Evolutionary conservation across 2,888 invertebrate genomes (phyloP), one percentile per base, ranked within the genome.

Genomic region (Creontiades dilutus): DNA sequence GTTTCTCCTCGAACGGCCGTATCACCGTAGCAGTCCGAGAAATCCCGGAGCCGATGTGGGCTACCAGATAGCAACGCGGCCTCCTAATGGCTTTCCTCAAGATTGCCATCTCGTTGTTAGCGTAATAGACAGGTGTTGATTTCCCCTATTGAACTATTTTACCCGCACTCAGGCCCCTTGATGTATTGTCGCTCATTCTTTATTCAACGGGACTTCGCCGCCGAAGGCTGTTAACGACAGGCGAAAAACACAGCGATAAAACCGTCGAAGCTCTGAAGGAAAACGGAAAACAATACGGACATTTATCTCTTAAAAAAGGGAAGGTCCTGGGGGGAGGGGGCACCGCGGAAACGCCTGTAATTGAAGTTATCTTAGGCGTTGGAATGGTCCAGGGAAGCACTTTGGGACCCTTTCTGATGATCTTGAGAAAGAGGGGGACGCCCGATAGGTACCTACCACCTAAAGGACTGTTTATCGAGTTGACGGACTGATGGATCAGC

Each of bases 71-170:
- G 78, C 78, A 19, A 14, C 46, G 37, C 16, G 78, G 47, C 78
- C 78, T 16, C 78, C 47, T 47, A 78, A 47, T 46, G 78, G 46
- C 47, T 78, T 78, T 47, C 78, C 47, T 78, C 78, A 86, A 86
- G 86, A 86, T 86, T 47, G 76, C 86, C 86, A 86, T 86, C 86
- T 86, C 37, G 86, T 86, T 86, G 86, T 86, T 86, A 86, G 86
- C 86, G 86, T 86, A 86, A 86, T 86, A 86, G 86, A 75, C 68
- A 86, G 86, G 86, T 47, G 86, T 86, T 86, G 86, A 86, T 86
- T 86, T 86, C 86, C 48, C 86, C 76, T 86, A 86, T 86, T 86
- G 86, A 86, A 86, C 86, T 86, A 86, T 86, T 86, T 86, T 76
- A 46, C 16, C 75, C 78, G 28, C 11, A 68, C 68, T 47, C 46